Base-by-base conservation (phyloP, 2,797 vertebrate genomes). In the Peromyscus nudipes region DNA sequence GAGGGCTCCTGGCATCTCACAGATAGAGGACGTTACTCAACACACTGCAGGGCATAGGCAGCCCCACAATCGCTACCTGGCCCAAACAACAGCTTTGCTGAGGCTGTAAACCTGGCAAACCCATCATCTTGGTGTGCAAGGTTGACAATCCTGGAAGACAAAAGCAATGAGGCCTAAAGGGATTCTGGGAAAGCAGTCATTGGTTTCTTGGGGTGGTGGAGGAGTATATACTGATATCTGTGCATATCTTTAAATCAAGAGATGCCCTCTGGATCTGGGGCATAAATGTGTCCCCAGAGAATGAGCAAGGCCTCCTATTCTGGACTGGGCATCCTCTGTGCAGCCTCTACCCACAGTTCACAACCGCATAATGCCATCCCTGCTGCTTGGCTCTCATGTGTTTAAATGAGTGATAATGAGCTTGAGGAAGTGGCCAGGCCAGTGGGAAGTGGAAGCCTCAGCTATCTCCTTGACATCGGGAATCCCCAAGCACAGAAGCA, bases 181-280 rank as follows among this genome's bases (percentile, higher is more conserved):
- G 19, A 57, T 64, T 67, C 34, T 31, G 80, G 17, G 40, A 62
- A 95, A 84, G 9, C 31, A 79, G 34, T 16, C 76, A 84, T 43
- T 14, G 64, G 40, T 17, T 64, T 92, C 77, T 92, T 37, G 37
- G n/a, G 69, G 69, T 71, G 19, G n/a, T 67, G 73, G 19, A 11
- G 9, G 67, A 71, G 34, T 14, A 37, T 37, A 87, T 6, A 27
- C 29, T 46, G 37, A 13, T 52, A 43, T 60, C 27, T 92, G 49
- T 92, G 65, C 46, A 57, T 93, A 80, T 92, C 79, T 65, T 86
- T 65, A 60, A 91, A 65, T 73, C 11, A 77, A 90, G 52, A 76
- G 43, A 60, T 16, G 52, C 12, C 34, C n/a, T 13, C 77, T 69
- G 67, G 34, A 11, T 27, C 27, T 65, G 21, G 37, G 57, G 13